Evolutionary conservation across 1,140 invertebrate genomes (phyloP).

Genomic region (Cataglyphis hispanica): DNA sequence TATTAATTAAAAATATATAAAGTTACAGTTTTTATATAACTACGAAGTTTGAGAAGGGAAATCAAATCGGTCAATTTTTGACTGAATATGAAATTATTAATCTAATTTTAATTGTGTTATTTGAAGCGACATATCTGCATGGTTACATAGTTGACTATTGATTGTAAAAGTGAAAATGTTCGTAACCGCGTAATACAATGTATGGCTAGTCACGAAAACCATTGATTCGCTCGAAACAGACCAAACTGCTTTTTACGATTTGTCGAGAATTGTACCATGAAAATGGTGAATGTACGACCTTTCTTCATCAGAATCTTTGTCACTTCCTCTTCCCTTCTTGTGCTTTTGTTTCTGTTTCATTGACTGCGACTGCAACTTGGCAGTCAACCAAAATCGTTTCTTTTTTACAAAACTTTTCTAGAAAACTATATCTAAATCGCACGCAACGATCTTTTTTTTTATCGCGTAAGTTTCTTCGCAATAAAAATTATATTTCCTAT

Average conservation of each 20-base stretch:
- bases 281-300: slow-evolving; percentile 67
- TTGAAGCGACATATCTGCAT: neutral
- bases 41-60: neutral
- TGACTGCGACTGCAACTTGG: slow-evolving; percentile 73
- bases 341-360: slow-evolving; percentile 35
- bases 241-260: slow-evolving; percentile 46
- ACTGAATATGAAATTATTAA: neutral
- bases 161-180: slow-evolving; percentile 19
- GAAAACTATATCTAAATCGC: slow-evolving; percentile 38
- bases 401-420: slow-evolving; percentile 57
- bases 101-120: slow-evolving; percentile 20
- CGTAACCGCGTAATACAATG: slow-evolving; percentile 43
- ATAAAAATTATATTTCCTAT: neutral
- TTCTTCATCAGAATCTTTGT: slow-evolving; percentile 3
- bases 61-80: neutral
- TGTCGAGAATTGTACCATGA: slow-evolving; percentile 57
- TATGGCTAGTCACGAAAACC: slow-evolving; percentile 61
- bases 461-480: neutral
- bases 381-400: slow-evolving; percentile 67
- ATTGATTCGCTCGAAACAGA: slow-evolving; percentile 59
- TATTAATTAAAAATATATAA: neutral
- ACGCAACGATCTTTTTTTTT: neutral
- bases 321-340: neutral
- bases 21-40: neutral
- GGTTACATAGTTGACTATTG: neutral